Evolutionary conservation across 2,888 invertebrate genomes (phyloP).

Genomic region (Mactromeris polynyma): DNA sequence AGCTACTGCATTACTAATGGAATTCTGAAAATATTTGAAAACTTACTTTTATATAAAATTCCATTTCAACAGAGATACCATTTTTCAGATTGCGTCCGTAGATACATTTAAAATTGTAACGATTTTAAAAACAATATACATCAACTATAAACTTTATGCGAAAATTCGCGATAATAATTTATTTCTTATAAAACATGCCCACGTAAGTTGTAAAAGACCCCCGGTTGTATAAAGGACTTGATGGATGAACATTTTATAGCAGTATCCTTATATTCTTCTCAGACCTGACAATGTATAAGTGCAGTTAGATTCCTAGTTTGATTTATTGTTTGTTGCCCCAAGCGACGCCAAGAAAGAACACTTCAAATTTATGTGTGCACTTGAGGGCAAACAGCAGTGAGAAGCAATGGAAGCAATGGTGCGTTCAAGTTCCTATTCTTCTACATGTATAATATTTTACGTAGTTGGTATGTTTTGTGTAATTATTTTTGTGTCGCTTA

Average conservation of each 20-base stretch:
- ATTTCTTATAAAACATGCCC: not conserved
- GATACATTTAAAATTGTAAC: no score
- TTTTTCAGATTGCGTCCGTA: no score
- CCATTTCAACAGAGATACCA: no score
- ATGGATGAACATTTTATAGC: not conserved
- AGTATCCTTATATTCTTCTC: not conserved
- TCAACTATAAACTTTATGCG: no score
- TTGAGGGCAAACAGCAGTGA: not conserved
- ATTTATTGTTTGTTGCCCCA: slow-evolving; percentile 17
- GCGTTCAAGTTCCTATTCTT: not conserved
- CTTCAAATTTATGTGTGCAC: not conserved
- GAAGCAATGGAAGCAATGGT: not conserved
- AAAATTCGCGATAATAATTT: not conserved
- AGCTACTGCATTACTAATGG: no score
- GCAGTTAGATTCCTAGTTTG: not conserved
- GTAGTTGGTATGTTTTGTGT: not conserved
- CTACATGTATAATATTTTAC: not conserved
- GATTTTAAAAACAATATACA: no score
- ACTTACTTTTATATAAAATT: no score
- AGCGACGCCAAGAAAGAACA: slow-evolving; percentile 13
- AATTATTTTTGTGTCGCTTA: not conserved
- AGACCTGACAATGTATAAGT: slow-evolving; percentile 16
- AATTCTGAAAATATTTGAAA: no score
- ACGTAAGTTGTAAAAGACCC: not conserved
- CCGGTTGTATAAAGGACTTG: not conserved